Conservation (phyloP, 2,888 invertebrate species). For the Halictus ligatus region DNA sequence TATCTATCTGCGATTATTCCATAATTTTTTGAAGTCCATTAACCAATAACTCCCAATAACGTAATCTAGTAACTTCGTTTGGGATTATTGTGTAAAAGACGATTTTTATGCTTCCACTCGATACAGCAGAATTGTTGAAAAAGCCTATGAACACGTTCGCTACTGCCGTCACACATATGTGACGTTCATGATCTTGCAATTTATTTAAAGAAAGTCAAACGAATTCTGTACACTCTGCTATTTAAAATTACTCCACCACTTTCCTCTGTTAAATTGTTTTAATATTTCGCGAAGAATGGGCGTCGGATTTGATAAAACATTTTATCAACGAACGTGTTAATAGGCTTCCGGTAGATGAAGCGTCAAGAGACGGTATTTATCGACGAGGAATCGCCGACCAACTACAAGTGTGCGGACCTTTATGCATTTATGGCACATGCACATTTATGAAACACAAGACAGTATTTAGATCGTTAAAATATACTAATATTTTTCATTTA, state of each 20-base stretch:
- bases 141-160: background rate
- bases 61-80: background rate
- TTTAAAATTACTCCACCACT: background rate
- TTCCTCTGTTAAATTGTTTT: background rate
- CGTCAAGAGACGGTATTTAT: background rate
- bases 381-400: constrained; percentile 19
- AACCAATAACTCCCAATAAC: background rate
- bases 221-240: background rate
- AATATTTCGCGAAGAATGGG: background rate
- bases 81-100: background rate
- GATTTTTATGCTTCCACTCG: background rate
- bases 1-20: background rate
- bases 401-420: background rate
- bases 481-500: too few species aligned
- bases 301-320: background rate
- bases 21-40: background rate
- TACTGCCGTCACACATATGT: too few species aligned
- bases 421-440: background rate
- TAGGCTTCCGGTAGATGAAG: background rate
- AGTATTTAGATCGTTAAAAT: too few species aligned
- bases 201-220: background rate
- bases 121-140: background rate
- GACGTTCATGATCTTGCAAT: background rate
- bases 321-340: too few species aligned
- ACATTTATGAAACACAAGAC: background rate